phyloP scores from a whole-genome alignment of 2,797 vertebrate genomes.

The Syncerus caffer region DNA sequence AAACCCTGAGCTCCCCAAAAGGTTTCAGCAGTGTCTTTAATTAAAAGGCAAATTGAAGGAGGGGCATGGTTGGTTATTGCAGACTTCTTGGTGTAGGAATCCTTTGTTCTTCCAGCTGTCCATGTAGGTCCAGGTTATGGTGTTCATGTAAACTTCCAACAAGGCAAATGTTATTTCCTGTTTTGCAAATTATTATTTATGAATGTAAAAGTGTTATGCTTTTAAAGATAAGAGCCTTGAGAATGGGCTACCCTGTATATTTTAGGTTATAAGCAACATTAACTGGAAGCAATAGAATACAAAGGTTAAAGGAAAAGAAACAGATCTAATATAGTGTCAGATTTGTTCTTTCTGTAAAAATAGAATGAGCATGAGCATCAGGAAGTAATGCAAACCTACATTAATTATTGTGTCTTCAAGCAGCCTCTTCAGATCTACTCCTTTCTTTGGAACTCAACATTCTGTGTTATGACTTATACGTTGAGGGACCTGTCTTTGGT shows the following conservation, averaged over 20 bases:
- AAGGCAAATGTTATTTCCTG: neutral
- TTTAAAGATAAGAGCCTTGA: neutral
- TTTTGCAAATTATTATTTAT: neutral
- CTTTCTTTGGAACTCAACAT: neutral
- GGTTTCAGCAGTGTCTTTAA: neutral
- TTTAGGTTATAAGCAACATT: neutral
- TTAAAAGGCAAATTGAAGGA: neutral
- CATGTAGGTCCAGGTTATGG: neutral
- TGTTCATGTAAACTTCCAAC: neutral
- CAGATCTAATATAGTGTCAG: neutral
- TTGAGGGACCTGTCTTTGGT: neutral
- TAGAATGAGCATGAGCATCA: accelerated
- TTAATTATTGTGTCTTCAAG: accelerated
- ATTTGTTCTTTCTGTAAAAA: neutral
- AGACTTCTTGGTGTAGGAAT: neutral
- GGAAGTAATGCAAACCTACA: neutral
- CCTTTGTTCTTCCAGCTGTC: neutral
- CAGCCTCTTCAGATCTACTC: neutral
- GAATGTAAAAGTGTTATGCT: neutral
- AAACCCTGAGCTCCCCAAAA: neutral
- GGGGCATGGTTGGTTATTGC: neutral
- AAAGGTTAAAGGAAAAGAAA: neutral
- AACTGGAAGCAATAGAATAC: neutral
- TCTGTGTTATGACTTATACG: neutral
- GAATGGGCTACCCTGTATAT: neutral